Evolutionary conservation across 2,113 vertebrate species (phyloP).

Genomic region (Chunga burmeisteri): DNA sequence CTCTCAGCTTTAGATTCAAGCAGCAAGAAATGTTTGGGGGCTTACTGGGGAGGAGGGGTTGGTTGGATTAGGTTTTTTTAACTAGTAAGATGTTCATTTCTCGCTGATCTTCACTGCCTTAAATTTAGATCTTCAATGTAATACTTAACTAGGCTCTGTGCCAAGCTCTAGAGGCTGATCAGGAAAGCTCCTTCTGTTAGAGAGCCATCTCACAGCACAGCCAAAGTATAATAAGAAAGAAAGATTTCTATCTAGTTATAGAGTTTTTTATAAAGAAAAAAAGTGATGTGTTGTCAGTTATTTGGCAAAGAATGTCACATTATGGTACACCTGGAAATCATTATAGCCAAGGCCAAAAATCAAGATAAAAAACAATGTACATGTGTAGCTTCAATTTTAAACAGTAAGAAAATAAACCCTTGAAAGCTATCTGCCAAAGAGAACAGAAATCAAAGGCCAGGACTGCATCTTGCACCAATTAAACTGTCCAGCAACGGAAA

Average conservation of each 20-base stretch:
- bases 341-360: neutral
- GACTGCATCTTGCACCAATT: conserved; percentile 9
- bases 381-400: neutral
- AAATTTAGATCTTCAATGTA: neutral
- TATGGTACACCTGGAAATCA: neutral
- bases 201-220: neutral
- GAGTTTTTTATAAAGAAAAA: neutral
- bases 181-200: neutral
- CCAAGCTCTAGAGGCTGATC: neutral
- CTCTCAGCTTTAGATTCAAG: neutral
- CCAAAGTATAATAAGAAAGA: neutral
- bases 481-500: conserved; percentile 46
- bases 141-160: neutral
- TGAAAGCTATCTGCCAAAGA: conserved; percentile 23
- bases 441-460: conserved; percentile 18
- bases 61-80: neutral
- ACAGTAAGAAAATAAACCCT: conserved; percentile 17
- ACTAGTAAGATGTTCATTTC: neutral
- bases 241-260: neutral
- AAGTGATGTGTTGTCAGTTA: neutral
- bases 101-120: neutral
- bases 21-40: neutral
- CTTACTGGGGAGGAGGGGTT: neutral
- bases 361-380: neutral
- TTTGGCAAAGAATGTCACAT: neutral